Base-by-base conservation (phyloP, 2,888 invertebrate genomes). In the Eupsilia transversa region DNA sequence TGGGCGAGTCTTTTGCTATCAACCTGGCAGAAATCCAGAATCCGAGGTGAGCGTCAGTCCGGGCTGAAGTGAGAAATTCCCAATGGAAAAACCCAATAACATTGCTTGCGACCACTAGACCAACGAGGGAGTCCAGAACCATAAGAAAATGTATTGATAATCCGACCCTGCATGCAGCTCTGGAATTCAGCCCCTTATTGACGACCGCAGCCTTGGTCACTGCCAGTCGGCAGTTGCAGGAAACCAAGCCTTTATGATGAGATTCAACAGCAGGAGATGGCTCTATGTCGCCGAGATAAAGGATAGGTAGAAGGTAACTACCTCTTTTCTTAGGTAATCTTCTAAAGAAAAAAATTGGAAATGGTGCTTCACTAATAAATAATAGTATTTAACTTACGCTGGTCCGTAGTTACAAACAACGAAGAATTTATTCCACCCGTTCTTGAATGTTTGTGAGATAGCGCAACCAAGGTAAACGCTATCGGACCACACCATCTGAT, bases 371-470 rank as follows among this genome's bases (percentile, higher is more conserved):
- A 7, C 10, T 9, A 33, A 20, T n/a, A 30, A 17, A n/a, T 2
- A n/a, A 43, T 17, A 70, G 0, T 5, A 30, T 14, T 33, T 14
- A 69, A 72, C 92, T 92, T 88, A 95, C 96, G 86, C 75, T 57
- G 96, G 95, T 5, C 95, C 96, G 80, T 95, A 96, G 86, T 95
- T 94, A 85, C 96, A 96, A 7, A 95, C 95, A 3, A 94, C 91
- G n/a, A 89, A 87, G 80, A 85, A 92, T 17, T 88, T 91, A 30
- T 90, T 91, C 91, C 88, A 91, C 0, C 80, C 79, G 1, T 85
- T 80, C 12, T 86, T 77, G 5, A 66, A 41, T 38, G 78, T 88
- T 67, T 92, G 84, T 10, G 93, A 91, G 3, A 94, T 78, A 2
- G 91, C 96, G 80, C 96, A 96, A 3, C 96, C 96, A 9, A 96